phyloP scores from a whole-genome alignment of 2,797 vertebrate genomes.

The Microctenopoma steveboyesi region DNA sequence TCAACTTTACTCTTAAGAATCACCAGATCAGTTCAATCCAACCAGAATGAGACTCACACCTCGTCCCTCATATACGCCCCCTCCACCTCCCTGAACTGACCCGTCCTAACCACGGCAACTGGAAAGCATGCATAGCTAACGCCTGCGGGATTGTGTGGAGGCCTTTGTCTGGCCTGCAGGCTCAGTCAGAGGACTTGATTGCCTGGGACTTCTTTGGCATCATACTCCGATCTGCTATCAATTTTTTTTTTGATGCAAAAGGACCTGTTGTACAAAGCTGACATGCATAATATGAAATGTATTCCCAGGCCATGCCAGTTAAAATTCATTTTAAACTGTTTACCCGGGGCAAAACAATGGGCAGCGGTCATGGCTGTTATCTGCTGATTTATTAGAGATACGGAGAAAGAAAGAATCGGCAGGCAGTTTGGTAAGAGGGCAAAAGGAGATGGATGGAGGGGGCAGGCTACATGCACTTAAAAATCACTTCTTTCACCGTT shows the following conservation, averaged over 20 bases:
- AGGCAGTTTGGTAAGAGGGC: constrained; percentile 63
- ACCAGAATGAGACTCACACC: constrained; percentile 4
- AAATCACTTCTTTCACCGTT: constrained; percentile 68
- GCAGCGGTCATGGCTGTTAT: constrained; percentile 88
- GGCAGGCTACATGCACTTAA: constrained; percentile 70
- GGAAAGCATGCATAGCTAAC: constrained; percentile 96
- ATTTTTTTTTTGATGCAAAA: constrained; percentile 76
- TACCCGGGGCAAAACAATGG: constrained; percentile 85
- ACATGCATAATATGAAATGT: constrained; percentile 91
- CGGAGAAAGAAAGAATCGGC: constrained; percentile 58
- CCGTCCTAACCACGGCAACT: constrained; percentile 90
- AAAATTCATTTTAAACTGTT: constrained; percentile 95
- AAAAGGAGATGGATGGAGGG: constrained; percentile 49
- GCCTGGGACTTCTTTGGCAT: constrained; percentile 89
- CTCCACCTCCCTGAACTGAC: constrained; percentile 66
- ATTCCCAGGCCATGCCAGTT: constrained; percentile 89
- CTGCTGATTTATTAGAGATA: constrained; percentile 83
- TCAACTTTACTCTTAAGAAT: neutral
- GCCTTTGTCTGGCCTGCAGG: constrained; percentile 87
- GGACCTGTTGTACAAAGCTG: constrained; percentile 87
- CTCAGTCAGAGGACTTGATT: constrained; percentile 89
- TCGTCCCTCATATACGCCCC: neutral
- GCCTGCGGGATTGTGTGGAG: constrained; percentile 85
- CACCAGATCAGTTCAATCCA: neutral
- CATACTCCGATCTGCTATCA: constrained; percentile 81